phyloP scores from a whole-genome alignment of 2,888 invertebrate genomes.

The Cylindroiulus punctatus region DNA sequence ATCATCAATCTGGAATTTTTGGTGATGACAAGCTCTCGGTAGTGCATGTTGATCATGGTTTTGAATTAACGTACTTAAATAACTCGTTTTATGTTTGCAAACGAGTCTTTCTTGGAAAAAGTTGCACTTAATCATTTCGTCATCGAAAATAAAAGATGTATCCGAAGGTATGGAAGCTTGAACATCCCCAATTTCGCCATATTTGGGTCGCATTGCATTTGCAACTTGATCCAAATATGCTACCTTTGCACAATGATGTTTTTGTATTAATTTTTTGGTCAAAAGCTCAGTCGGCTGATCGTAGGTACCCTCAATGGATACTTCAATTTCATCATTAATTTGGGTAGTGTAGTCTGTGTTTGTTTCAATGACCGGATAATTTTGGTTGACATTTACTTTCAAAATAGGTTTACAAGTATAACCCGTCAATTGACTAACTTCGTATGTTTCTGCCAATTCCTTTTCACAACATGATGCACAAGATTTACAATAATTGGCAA shows the following conservation, averaged over 20 bases:
- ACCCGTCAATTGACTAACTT: background rate
- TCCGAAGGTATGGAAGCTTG: background rate
- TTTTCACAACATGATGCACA: too few species aligned
- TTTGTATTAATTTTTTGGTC: background rate
- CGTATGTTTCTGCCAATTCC: background rate
- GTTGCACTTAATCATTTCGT: background rate
- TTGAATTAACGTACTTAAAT: background rate
- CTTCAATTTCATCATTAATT: background rate
- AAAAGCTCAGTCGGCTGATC: background rate
- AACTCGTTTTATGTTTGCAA: background rate
- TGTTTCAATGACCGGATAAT: background rate
- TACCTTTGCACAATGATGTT: background rate
- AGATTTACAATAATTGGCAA: too few species aligned
- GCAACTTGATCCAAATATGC: background rate
- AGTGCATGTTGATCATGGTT: background rate
- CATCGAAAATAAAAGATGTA: background rate
- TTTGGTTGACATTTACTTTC: background rate
- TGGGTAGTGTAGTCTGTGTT: background rate
- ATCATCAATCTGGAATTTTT: background rate
- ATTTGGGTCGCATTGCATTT: too few species aligned
- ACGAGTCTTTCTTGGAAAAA: background rate
- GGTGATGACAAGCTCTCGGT: background rate
- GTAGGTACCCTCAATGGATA: background rate
- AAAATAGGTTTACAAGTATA: background rate
- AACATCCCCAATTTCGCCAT: background rate